Evolutionary conservation across 2,888 invertebrate species (phyloP).

Genomic region (Caprella mutica): DNA sequence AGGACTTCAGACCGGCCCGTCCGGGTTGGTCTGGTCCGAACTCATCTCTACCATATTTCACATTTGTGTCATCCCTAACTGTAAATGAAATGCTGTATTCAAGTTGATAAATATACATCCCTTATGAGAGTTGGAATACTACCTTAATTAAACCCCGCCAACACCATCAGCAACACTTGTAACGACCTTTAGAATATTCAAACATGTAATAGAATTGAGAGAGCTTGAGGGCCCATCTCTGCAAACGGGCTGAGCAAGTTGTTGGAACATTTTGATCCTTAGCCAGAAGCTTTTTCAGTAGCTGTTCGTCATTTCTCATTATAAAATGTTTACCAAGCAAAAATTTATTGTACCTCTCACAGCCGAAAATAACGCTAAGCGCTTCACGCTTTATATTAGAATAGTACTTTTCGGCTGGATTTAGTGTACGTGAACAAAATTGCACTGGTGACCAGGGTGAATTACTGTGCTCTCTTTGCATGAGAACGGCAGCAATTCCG

Average conservation of each 20-base stretch:
- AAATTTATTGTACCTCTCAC: neutral
- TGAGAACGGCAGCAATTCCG: neutral
- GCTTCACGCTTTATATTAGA: neutral
- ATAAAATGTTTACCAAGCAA: neutral
- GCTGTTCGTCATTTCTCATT: neutral
- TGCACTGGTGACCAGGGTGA: neutral
- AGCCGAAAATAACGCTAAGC: neutral
- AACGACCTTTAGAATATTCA: too few species aligned
- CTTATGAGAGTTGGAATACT: too few species aligned
- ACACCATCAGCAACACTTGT: too few species aligned
- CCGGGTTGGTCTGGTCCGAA: too few species aligned
- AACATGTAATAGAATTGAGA: too few species aligned
- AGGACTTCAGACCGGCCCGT: too few species aligned
- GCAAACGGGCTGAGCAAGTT: neutral
- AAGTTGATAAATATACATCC: too few species aligned
- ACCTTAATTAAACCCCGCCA: too few species aligned
- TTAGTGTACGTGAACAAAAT: neutral
- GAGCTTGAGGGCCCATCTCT: too few species aligned
- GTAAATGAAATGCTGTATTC: too few species aligned
- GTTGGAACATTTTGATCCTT: neutral
- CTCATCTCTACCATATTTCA: too few species aligned
- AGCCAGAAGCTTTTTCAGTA: neutral
- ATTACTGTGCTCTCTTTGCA: neutral
- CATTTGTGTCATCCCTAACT: too few species aligned
- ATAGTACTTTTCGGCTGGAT: neutral